Base-by-base conservation (phyloP, 2,888 invertebrate genomes). In the Drosophila nigritarsus region DNA sequence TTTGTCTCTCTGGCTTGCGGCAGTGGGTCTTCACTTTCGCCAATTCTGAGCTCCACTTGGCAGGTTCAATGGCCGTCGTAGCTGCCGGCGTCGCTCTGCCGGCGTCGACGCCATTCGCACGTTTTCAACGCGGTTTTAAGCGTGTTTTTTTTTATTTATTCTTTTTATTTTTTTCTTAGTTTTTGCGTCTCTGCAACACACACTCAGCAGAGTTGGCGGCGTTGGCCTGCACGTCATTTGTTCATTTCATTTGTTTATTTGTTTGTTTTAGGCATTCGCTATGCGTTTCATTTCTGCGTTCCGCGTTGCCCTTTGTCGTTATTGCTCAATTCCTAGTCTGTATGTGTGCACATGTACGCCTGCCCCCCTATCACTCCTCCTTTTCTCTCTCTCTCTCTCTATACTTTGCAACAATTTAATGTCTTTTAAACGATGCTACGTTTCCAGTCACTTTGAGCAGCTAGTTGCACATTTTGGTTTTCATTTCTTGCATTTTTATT, bases 1-100 rank as follows among this genome's bases (percentile, higher is more conserved):
- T 42, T 53, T 49, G n/a, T 69, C 30, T 45, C 58, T 68, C 74
- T 87, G 71, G 89, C 90, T 82, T 84, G 89, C 83, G 87, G 90
- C 89, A 89, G 77, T 91, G 83, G 87, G 90, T 91, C 90, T 90
- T 90, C 90, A 90, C 90, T 90, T 90, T 90, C 90, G 90, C 90
- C 90, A 91, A 90, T 90, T 87, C 89, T 87, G 87, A 87, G 87
- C 87, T 87, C 87, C 75, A 87, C 80, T 90, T 89, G 76, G 73
- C 78, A 82, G 88, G 87, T 90, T 87, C 90, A 87, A 89, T 83
- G 90, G 74, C 86, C 86, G 65, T 62, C 50, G 60, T 34, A 6
- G 36, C 61, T 49, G 54, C 40, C 53, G 72, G 55, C 65, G 56
- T 65, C 65, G 75, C 80, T 51, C 74, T 45, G 75, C 53, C 62